A percentile compares a stretch with the other conserved stretches of the same genome.
phyloP scores from a whole-genome alignment of 2,888 invertebrate species.

The Apomyelois bistriatella region DNA sequence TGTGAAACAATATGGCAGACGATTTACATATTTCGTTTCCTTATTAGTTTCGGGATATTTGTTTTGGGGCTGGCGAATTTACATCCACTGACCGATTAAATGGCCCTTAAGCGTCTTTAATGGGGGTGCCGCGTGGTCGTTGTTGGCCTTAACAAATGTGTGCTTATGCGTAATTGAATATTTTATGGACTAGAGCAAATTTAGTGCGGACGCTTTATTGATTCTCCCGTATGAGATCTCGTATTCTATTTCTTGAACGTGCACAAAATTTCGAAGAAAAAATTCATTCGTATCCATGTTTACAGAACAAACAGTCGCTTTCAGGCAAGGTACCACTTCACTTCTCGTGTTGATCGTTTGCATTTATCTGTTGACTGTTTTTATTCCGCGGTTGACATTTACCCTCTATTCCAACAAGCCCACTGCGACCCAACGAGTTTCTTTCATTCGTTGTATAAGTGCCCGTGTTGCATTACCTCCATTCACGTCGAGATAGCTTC shows the following conservation, averaged over 20 bases:
- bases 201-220: constrained; percentile 66
- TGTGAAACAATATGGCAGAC: constrained; percentile 79
- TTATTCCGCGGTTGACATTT: constrained; percentile 77
- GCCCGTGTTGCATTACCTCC: constrained; percentile 71
- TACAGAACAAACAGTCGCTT: constrained; percentile 55
- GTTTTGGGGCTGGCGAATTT: constrained; percentile 78
- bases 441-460: constrained; percentile 74
- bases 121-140: constrained; percentile 80
- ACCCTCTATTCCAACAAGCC: constrained; percentile 74
- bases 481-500: constrained; percentile 77
- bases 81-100: constrained; percentile 81
- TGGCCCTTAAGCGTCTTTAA: constrained; percentile 80
- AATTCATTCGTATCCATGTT: constrained; percentile 33
- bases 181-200: constrained; percentile 72
- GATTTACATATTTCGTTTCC: constrained; percentile 81
- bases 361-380: constrained; percentile 81
- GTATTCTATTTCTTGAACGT: constrained; percentile 22
- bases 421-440: constrained; percentile 65
- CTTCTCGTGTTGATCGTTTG: constrained; percentile 74
- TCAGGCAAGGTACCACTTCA: constrained; percentile 64
- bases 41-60: constrained; percentile 80
- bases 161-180: constrained; percentile 80
- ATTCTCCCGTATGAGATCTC: constrained; percentile 41
- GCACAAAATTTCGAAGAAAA: constrained; percentile 29
- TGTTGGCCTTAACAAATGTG: constrained; percentile 78